Evolutionary conservation across 2,797 vertebrate genomes (phyloP), one percentile per base, ranked within the genome.

Genomic region (Sternarchorhynchus goeldii): DNA sequence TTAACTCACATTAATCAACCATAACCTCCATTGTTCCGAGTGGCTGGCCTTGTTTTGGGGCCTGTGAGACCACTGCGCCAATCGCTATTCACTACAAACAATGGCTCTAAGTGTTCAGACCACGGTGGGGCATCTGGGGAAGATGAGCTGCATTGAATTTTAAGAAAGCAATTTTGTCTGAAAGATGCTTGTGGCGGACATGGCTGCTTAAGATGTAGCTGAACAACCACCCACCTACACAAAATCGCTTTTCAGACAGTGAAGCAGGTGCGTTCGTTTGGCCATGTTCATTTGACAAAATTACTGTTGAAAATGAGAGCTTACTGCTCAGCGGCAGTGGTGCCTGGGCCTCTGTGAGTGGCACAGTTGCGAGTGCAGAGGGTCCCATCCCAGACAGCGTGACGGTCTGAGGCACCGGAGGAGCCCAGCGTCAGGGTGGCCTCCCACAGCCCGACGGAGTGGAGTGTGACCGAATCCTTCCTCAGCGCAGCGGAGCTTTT

Each of bases 321-420:
- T 81, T 68, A 62, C 65, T 29, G 20, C 71, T 73, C 75, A 70
- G 63, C 25, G 18, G 34, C 69, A 20, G 39, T 64, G 8, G 55
- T 25, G n/a, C n/a, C n/a, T 5, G 2, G 21, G 20, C 7, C 20
- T 56, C 57, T 41, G 59, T 20, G 45, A 82, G 60, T 21, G 65
- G 55, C 73, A 58, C 83, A 82, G 80, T 77, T 84, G 83, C 59
- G 71, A 29, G 31, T 73, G 32, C 50, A 50, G 77, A 78, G 62
- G 25, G 8, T 31, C 34, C 41, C 59, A 31, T 75, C 29, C 17
- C 65, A 18, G 60, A 77, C 31, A 82, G 83, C 68, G 63, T 58
- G 68, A 59, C 77, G 60, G 45, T 55, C 50, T 67, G 36, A 21
- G 16, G 56, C 10, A 32, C 14, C 25, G 57, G 41, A 62, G 58